A percentile compares a stretch with the other conserved stretches of the same genome.
Conservation (phyloP, 2,113 vertebrate species). For the Promerops cafer region DNA sequence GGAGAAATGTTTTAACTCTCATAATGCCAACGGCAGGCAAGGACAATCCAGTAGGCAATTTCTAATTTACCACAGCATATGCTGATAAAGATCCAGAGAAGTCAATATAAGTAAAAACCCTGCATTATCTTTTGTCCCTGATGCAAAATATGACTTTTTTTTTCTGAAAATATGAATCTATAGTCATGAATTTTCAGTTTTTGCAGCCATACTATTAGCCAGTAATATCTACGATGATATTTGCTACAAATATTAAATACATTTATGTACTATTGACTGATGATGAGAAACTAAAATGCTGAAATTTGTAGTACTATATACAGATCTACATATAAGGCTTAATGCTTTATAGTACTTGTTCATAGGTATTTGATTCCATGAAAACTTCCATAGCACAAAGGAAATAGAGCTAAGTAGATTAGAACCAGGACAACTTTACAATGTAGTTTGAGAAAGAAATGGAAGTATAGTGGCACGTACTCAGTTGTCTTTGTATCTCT, state of each 20-base stretch:
- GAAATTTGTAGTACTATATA: neutral
- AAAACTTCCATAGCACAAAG: neutral
- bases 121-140: neutral
- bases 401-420: neutral
- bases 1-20: conserved; percentile 28
- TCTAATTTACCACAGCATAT: neutral
- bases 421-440: neutral
- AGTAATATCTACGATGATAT: neutral
- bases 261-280: neutral
- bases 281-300: neutral
- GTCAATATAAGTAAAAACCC: neutral
- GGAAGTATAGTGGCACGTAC: neutral
- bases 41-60: neutral
- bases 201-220: neutral
- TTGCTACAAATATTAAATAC: neutral
- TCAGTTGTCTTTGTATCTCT: neutral
- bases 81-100: neutral
- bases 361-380: neutral
- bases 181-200: neutral
- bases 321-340: neutral
- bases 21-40: conserved; percentile 34
- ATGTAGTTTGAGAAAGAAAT: neutral
- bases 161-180: neutral
- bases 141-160: neutral
- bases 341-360: neutral